Evolutionary conservation across 2,888 invertebrate species (phyloP).

Genomic region (Plagiodera versicolora): DNA sequence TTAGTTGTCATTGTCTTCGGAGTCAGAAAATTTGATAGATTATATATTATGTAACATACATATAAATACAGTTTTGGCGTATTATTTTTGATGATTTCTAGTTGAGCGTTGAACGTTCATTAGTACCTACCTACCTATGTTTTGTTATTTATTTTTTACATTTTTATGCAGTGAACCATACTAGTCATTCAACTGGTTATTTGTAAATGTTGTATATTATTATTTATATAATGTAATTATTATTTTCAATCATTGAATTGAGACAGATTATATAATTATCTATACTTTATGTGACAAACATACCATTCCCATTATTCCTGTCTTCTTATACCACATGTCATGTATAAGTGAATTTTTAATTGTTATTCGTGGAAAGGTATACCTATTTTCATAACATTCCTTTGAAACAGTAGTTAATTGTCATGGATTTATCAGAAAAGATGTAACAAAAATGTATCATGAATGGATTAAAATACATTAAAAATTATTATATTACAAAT

Average conservation of each 20-base stretch:
- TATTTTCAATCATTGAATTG: constrained; percentile 8
- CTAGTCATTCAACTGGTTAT: constrained; percentile 54
- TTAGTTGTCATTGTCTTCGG: constrained; percentile 52
- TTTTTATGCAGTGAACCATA: constrained; percentile 49
- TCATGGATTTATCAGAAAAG: constrained; percentile 35
- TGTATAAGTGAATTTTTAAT: background rate
- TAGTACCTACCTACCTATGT: constrained; percentile 43
- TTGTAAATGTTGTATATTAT: constrained; percentile 51
- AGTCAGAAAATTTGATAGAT: constrained; percentile 33
- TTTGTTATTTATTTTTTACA: constrained; percentile 49
- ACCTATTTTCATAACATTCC: constrained; percentile 12
- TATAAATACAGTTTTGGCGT: constrained; percentile 25
- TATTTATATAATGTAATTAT: constrained; percentile 46
- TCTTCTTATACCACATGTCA: background rate
- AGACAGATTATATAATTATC: constrained; percentile 1
- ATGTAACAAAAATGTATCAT: constrained; percentile 48
- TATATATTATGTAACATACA: constrained; percentile 31
- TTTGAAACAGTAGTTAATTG: constrained; percentile 28
- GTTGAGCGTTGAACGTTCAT: constrained; percentile 26
- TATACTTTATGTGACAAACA: constrained; percentile 4
- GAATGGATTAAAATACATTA: constrained; percentile 32
- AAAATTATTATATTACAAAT: constrained; percentile 32
- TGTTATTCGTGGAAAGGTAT: background rate
- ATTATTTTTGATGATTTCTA: constrained; percentile 36
- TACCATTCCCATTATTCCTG: background rate